A percentile compares a stretch with the other conserved stretches of the same genome.
Evolutionary conservation across 2,888 invertebrate genomes (phyloP).

Genomic region (Lampropteryx suffumata): DNA sequence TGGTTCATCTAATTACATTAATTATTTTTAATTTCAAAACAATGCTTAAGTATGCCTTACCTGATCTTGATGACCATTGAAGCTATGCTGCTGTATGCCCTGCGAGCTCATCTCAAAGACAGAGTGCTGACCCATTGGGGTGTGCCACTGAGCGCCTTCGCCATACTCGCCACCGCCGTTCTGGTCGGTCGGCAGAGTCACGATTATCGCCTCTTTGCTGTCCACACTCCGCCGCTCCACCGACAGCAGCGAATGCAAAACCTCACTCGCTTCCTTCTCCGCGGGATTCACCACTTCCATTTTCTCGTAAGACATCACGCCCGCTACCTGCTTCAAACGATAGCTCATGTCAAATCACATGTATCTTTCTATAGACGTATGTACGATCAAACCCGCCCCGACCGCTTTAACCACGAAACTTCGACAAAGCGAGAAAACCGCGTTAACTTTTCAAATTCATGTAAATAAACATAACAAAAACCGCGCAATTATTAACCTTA

Average conservation of each 20-base stretch:
- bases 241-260: slow-evolving; percentile 85
- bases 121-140: slow-evolving; percentile 81
- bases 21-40: too few species aligned
- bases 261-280: slow-evolving; percentile 88
- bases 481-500: slow-evolving; percentile 84
- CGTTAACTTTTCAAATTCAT: slow-evolving; percentile 82
- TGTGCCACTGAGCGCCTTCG: slow-evolving; percentile 85
- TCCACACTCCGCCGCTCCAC: slow-evolving; percentile 86
- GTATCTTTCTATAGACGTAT: slow-evolving; percentile 77
- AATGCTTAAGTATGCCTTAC: too few species aligned
- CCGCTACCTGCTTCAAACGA: slow-evolving; percentile 72
- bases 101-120: slow-evolving; percentile 75
- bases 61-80: slow-evolving; percentile 79
- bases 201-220: slow-evolving; percentile 79
- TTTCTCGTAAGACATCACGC: slow-evolving; percentile 77
- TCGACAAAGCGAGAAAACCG: slow-evolving; percentile 78
- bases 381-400: slow-evolving; percentile 75
- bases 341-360: slow-evolving; percentile 76
- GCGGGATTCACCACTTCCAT: slow-evolving; percentile 86
- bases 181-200: slow-evolving; percentile 72
- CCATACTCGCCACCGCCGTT: slow-evolving; percentile 76
- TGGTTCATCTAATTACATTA: neutral
- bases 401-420: slow-evolving; percentile 53
- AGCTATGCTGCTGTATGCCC: slow-evolving; percentile 73
- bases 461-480: slow-evolving; percentile 84